These are phyloP conservation scores for Neotoma lepida DNA, from an alignment of 2,113 vertebrate species.

Conservation along the genomic window DNA sequence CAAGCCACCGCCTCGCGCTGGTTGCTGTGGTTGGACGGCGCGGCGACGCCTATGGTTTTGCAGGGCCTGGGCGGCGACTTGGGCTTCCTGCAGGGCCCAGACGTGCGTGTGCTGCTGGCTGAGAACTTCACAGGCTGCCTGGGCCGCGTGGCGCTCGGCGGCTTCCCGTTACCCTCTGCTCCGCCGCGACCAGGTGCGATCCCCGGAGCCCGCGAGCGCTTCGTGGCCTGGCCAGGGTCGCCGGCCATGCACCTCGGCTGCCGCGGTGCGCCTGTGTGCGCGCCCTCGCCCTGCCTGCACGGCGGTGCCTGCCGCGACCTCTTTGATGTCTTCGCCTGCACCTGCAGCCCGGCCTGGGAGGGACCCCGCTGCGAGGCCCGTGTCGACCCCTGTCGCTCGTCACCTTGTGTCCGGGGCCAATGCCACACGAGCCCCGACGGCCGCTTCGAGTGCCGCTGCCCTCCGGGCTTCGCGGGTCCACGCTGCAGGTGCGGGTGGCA, in stretches of 20 bases:
- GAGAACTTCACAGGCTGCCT: constrained; percentile 95
- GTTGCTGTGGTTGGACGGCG: constrained; percentile 87
- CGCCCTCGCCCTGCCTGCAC: constrained; percentile 89
- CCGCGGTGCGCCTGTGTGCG: constrained; percentile 86
- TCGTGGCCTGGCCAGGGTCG: constrained; percentile 74
- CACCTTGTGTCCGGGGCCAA: constrained; percentile 88
- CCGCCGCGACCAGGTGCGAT: neutral
- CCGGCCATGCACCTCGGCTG: constrained; percentile 86
- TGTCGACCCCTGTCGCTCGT: constrained; percentile 88
- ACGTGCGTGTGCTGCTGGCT: constrained; percentile 83
- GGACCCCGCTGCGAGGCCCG: constrained; percentile 88
- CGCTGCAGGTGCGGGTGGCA: constrained; percentile 84
- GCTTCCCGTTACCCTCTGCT: constrained; percentile 89
- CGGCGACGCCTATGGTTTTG: constrained; percentile 76
- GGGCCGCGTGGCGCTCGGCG: constrained; percentile 90
- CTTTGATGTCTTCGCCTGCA: constrained; percentile 90
- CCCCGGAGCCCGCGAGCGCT: constrained; percentile 84
- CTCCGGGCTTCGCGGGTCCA: constrained; percentile 89
- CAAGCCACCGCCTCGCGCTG: constrained; percentile 83
- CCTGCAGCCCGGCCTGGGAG: constrained; percentile 89
- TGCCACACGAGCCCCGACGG: constrained; percentile 88
- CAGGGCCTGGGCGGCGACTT: constrained; percentile 83
- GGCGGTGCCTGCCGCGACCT: constrained; percentile 90
- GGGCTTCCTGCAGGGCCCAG: constrained; percentile 88
- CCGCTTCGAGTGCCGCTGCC: constrained; percentile 90